Evolutionary conservation across 92 coral and sea anemone species (phyloP).

Genomic region (Parazoanthus atlanticus): DNA sequence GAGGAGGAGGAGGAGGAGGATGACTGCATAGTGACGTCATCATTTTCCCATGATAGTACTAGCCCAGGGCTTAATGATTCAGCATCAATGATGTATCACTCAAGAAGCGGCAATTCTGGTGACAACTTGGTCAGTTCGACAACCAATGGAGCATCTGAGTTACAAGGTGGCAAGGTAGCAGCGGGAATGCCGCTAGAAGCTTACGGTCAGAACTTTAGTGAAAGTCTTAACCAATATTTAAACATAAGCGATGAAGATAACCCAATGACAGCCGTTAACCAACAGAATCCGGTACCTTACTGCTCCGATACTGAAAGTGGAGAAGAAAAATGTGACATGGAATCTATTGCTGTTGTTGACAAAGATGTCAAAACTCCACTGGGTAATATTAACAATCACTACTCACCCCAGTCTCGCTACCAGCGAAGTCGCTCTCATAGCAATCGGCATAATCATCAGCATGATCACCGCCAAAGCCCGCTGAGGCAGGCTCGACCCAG

Average conservation of each 20-base stretch:
- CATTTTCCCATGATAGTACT: slow-evolving; percentile 79
- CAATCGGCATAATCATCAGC: slow-evolving; percentile 45
- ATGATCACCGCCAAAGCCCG: slow-evolving; percentile 61
- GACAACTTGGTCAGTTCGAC: slow-evolving; percentile 81
- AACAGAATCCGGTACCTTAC: slow-evolving; percentile 40
- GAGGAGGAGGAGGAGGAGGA: slow-evolving; percentile 81
- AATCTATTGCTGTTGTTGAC: slow-evolving; percentile 2
- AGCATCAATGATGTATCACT: slow-evolving; percentile 48
- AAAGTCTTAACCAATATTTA: slow-evolving; percentile 30
- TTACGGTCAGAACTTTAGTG: slow-evolving; percentile 40
- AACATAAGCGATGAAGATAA: slow-evolving; percentile 49
- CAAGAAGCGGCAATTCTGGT: slow-evolving; percentile 52
- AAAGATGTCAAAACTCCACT: slow-evolving; percentile 20
- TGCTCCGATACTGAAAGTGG: slow-evolving; percentile 24
- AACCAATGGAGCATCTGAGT: slow-evolving; percentile 58
- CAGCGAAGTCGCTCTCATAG: slow-evolving; percentile 38
- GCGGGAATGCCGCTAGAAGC: slow-evolving; percentile 21
- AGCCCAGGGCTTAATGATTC: slow-evolving; percentile 74
- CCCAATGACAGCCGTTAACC: slow-evolving; percentile 7
- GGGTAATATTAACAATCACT: not conserved
- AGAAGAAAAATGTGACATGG: slow-evolving; percentile 20
- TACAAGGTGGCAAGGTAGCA: slow-evolving; percentile 42
- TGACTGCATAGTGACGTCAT: slow-evolving; percentile 89
- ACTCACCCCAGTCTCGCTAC: slow-evolving; percentile 22
- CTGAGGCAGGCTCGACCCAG: slow-evolving; percentile 70